Conservation (phyloP, 2,888 invertebrate species). For the Spisula solida region DNA sequence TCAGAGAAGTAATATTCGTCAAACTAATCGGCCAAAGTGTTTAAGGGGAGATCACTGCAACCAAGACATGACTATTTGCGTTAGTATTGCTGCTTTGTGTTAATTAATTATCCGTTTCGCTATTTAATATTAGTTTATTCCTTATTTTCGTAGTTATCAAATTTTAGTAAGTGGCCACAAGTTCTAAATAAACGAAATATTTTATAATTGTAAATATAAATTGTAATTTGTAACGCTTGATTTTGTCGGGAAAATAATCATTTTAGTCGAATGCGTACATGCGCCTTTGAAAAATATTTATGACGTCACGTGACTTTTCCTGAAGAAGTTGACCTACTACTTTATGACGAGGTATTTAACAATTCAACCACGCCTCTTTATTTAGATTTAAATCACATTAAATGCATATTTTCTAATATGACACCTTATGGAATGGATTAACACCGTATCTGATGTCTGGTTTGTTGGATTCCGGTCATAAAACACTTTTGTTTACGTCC, state of each 20-base stretch:
- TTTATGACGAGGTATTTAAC: slow-evolving; percentile 61
- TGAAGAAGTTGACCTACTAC: slow-evolving; percentile 64
- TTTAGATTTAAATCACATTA: background rate
- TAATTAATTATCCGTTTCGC: background rate
- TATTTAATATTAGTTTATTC: background rate
- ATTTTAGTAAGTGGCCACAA: background rate
- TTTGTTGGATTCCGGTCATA: background rate
- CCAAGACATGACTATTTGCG: background rate
- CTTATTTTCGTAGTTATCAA: background rate
- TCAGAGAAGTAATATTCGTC: too few species aligned
- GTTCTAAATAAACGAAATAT: background rate
- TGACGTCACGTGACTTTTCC: slow-evolving; percentile 67
- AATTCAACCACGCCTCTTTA: slow-evolving; percentile 57
- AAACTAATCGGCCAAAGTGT: too few species aligned
- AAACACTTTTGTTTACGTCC: background rate
- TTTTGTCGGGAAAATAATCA: background rate
- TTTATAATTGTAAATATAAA: background rate
- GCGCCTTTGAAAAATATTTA: background rate
- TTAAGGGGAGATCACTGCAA: background rate
- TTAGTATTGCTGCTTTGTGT: background rate
- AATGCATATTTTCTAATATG: background rate
- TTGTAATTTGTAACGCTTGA: background rate
- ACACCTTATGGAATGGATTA: background rate
- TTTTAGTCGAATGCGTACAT: background rate
- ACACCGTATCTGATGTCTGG: background rate